Base-by-base conservation (phyloP, 2,797 vertebrate species). In the Ibycter americanus region DNA sequence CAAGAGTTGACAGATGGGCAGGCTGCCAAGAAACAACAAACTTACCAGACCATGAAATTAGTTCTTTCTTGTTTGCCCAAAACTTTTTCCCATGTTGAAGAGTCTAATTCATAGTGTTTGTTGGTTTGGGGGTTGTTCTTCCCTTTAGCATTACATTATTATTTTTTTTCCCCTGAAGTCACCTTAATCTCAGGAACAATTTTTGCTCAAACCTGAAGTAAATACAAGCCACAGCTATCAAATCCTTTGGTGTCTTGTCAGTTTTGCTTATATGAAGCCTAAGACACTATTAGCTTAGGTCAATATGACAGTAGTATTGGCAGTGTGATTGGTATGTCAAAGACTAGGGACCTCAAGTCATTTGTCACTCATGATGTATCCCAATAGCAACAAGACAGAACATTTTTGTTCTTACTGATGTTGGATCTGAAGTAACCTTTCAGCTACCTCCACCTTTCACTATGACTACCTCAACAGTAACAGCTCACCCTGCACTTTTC, bases 11-110 rank as follows among this genome's bases (percentile, higher is more conserved):
- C 36, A 93, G 78, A 86, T 87, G 83, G 89, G 92, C 93, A 97
- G 81, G 46, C 84, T 89, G 96, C 95, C 89, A 95, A 87, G 68
- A 62, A 80, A 61, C 78, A 95, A 95, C 90, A 93, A 96, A 97
- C 77, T 72, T 95, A 93, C 96, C 52, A 49, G 66, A 97, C 95
- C 96, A 89, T 97, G 95, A 98, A 98, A 98, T 97, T 86, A 95
- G 97, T 97, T 93, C 92, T 55, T 95, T 91, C 96, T 97, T 95
- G 52, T 46, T 93, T 70, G 88, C 51, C 71, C 79, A 71, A 29
- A 84, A 34, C 44, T 93, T 90, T 65, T 93, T 83, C 49, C 78
- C 54, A 84, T 3, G 4, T 63, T 84, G 72, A 96, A 56, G 80
- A 90, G 19, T n/a, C 74, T 73, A 56, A 65, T 73, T 62, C 59